Percentiles rank a stretch among this genome's conserved stretches.
These are phyloP conservation scores for Dasypogon diadema DNA, from an alignment of 2,888 invertebrate genomes.

Conservation along the genomic window DNA sequence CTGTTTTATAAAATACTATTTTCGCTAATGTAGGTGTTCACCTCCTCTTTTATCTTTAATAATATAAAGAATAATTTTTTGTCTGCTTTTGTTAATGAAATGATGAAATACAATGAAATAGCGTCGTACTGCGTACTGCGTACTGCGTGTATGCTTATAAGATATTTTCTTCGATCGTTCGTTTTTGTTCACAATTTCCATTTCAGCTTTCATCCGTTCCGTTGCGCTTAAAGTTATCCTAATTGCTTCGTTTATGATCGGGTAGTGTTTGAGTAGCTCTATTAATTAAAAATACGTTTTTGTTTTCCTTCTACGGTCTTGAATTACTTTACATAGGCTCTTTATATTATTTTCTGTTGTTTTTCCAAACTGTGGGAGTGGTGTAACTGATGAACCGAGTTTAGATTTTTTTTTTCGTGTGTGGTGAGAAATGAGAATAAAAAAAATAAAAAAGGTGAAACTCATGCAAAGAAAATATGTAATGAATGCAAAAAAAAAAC, in stretches of 20 bases:
- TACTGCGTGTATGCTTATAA: slow-evolving; percentile 1
- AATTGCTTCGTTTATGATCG: slow-evolving; percentile 4
- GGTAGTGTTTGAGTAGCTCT: slow-evolving; percentile 23
- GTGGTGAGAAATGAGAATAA: not conserved
- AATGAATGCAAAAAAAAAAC: not conserved
- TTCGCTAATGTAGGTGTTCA: slow-evolving; percentile 38
- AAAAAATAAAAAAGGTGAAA: too few species aligned
- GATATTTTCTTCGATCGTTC: slow-evolving; percentile 17
- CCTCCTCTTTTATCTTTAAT: slow-evolving; percentile 32
- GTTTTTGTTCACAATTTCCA: too few species aligned
- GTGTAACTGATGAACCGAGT: too few species aligned
- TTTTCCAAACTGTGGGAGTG: not conserved
- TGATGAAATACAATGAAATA: slow-evolving; percentile 30
- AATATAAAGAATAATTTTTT: slow-evolving; percentile 39
- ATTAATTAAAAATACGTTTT: slow-evolving; percentile 39
- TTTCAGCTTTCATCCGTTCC: not conserved
- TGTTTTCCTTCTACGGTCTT: slow-evolving; percentile 2
- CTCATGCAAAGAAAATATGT: not conserved
- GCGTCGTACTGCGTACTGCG: too few species aligned
- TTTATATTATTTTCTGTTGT: not conserved
- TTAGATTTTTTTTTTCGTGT: too few species aligned
- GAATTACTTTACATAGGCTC: not conserved
- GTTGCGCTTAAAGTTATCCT: slow-evolving; percentile 26
- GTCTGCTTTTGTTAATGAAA: slow-evolving; percentile 24
- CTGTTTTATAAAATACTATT: slow-evolving; percentile 48